phyloP scores from a whole-genome alignment of 2,888 invertebrate species.

The Asteroscopus sphinx region DNA sequence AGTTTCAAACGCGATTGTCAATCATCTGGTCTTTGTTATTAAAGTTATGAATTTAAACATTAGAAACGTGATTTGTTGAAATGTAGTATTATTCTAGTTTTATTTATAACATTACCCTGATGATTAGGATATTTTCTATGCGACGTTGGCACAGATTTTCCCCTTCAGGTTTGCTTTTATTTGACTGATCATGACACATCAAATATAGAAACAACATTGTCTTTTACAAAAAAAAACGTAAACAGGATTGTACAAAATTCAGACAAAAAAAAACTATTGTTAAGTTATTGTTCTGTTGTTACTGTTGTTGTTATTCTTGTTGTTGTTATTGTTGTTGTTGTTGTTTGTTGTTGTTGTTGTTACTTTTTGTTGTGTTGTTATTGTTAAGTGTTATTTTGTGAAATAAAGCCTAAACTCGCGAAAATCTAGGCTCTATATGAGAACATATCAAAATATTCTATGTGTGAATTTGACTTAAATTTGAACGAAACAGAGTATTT shows the following conservation, averaged over 20 bases:
- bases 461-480: too few relatives aligned
- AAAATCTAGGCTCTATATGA: too few relatives aligned
- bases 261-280: too few relatives aligned
- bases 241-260: background rate
- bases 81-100: slow-evolving; percentile 52
- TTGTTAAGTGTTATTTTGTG: too few relatives aligned
- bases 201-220: background rate
- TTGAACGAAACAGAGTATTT: too few relatives aligned
- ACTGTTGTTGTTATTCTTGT: too few relatives aligned
- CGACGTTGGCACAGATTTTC: slow-evolving; percentile 69
- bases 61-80: slow-evolving; percentile 54
- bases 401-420: too few relatives aligned
- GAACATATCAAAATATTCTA: too few relatives aligned
- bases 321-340: too few relatives aligned
- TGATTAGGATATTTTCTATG: slow-evolving; percentile 74
- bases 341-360: too few relatives aligned
- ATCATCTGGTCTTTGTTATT: slow-evolving; percentile 23
- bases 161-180: slow-evolving; percentile 36
- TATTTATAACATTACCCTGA: slow-evolving; percentile 75
- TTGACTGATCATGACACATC: slow-evolving; percentile 8
- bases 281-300: too few relatives aligned
- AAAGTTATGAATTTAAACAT: slow-evolving; percentile 51
- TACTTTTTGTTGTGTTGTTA: too few relatives aligned
- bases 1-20: slow-evolving; percentile 37
- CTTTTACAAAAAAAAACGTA: background rate